A percentile compares a stretch with the other conserved stretches of the same genome.
Conservation (phyloP, 2,888 invertebrate genomes). For the Nudaria mundana region DNA sequence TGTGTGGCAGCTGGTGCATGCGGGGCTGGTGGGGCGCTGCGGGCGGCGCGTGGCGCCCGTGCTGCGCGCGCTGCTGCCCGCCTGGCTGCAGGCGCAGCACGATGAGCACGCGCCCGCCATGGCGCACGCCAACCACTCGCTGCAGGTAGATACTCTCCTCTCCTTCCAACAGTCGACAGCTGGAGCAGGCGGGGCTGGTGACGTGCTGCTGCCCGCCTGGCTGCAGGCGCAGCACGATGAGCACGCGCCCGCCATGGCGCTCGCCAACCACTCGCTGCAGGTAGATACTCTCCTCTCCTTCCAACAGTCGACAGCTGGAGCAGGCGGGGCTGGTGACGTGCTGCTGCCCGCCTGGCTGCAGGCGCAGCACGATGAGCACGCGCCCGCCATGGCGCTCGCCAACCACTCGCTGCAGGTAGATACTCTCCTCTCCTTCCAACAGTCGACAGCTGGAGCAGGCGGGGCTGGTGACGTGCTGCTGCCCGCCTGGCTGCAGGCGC, state of each 20-base stretch:
- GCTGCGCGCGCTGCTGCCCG: conserved; percentile 88
- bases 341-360: conserved; percentile 92
- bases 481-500: no score
- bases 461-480: no score
- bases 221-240: conserved; percentile 92
- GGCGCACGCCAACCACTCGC: conserved; percentile 36
- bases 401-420: conserved; percentile 17
- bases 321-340: no score
- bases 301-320: no score
- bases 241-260: conserved; percentile 86
- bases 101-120: conserved; percentile 92
- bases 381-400: conserved; percentile 82
- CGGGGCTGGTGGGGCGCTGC: conserved; percentile 81
- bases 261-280: conserved; percentile 27
- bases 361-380: conserved; percentile 91
- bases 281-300: no score
- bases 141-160: conserved; percentile 34
- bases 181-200: background rate
- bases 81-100: conserved; percentile 92
- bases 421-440: no score
- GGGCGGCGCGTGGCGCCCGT: conserved; percentile 90
- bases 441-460: no score
- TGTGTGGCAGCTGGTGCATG: conserved; percentile 83
- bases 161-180: no score
- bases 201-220: conserved; percentile 89